phyloP scores from a whole-genome alignment of 2,113 vertebrate genomes.

The Etia nguti region DNA sequence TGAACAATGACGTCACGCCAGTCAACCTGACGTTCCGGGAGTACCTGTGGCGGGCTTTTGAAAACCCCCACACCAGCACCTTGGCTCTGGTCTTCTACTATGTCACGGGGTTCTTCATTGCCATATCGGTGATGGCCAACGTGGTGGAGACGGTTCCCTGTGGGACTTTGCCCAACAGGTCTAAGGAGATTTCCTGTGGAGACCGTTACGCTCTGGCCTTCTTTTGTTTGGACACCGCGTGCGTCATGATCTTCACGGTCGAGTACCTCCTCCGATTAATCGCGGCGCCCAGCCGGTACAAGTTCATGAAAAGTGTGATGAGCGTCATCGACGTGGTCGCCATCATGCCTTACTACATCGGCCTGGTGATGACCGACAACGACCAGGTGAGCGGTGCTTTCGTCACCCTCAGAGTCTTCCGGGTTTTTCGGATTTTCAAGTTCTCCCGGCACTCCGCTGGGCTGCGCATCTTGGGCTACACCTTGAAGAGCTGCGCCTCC shows the following conservation, averaged over 20 bases:
- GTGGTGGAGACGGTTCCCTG: slow-evolving; percentile 98
- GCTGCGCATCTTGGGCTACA: slow-evolving; percentile 96
- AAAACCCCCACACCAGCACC: slow-evolving; percentile 98
- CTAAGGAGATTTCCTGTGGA: slow-evolving; percentile 89
- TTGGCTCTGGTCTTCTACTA: slow-evolving; percentile 98
- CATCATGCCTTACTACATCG: slow-evolving; percentile 99
- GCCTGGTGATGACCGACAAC: slow-evolving; percentile 97
- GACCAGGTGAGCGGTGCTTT: slow-evolving; percentile 99
- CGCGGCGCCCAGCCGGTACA: slow-evolving; percentile 93
- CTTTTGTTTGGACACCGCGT: slow-evolving; percentile 97
- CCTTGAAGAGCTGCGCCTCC: slow-evolving; percentile 96
- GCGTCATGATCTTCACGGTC: slow-evolving; percentile 97
- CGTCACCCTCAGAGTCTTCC: slow-evolving; percentile 95
- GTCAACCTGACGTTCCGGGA: slow-evolving; percentile 86
- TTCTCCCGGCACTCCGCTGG: slow-evolving; percentile 98
- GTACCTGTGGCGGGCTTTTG: slow-evolving; percentile 96
- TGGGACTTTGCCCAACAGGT: slow-evolving; percentile 76
- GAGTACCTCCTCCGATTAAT: slow-evolving; percentile 92
- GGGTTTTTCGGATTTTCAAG: slow-evolving; percentile 99
- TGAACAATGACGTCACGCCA: slow-evolving; percentile 75
- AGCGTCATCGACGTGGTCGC: slow-evolving; percentile 99
- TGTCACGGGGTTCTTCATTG: slow-evolving; percentile 99
- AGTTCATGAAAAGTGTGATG: slow-evolving; percentile 97
- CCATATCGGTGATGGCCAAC: slow-evolving; percentile 94
- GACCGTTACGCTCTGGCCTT: slow-evolving; percentile 94